Conservation (phyloP, 2,888 invertebrate genomes). For the Steinernema carpocapsae region DNA sequence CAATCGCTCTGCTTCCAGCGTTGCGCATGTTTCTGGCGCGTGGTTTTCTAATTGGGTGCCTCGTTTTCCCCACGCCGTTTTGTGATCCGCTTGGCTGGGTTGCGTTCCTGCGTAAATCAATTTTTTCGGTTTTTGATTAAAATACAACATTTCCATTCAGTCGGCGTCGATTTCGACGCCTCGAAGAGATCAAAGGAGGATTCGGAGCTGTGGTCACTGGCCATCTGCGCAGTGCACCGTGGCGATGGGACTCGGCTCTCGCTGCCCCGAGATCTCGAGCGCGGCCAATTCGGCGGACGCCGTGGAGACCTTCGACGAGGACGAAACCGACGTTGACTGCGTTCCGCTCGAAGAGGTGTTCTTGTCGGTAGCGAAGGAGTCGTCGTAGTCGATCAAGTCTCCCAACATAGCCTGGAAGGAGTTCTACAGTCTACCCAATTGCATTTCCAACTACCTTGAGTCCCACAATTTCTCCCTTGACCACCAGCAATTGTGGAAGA, state of each 20-base stretch:
- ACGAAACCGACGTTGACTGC: conserved; percentile 32
- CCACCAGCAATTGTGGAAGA: conserved; percentile 68
- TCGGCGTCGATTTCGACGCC: neutral
- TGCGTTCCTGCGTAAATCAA: neutral
- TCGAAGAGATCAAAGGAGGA: conserved; percentile 4
- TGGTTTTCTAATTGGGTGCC: too few relatives aligned
- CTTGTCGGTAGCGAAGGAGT: conserved; percentile 21
- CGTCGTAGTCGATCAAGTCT: conserved; percentile 34
- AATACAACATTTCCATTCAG: neutral
- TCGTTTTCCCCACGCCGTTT: neutral
- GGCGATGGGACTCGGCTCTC: conserved; percentile 33
- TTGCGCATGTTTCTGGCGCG: too few relatives aligned
- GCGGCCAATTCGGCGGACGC: conserved; percentile 23
- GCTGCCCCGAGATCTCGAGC: neutral
- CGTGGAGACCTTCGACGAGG: conserved; percentile 9
- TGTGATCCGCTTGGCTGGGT: neutral
- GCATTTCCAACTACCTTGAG: conserved; percentile 52
- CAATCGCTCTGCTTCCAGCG: too few relatives aligned
- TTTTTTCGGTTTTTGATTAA: conserved; percentile 9
- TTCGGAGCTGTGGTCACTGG: neutral
- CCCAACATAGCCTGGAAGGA: conserved; percentile 19
- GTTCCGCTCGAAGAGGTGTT: conserved; percentile 16
- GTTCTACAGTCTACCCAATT: neutral
- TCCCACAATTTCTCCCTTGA: conserved; percentile 68
- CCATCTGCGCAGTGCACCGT: neutral